Conservation (phyloP, 2,888 invertebrate genomes). For the Lycaena phlaeas region DNA sequence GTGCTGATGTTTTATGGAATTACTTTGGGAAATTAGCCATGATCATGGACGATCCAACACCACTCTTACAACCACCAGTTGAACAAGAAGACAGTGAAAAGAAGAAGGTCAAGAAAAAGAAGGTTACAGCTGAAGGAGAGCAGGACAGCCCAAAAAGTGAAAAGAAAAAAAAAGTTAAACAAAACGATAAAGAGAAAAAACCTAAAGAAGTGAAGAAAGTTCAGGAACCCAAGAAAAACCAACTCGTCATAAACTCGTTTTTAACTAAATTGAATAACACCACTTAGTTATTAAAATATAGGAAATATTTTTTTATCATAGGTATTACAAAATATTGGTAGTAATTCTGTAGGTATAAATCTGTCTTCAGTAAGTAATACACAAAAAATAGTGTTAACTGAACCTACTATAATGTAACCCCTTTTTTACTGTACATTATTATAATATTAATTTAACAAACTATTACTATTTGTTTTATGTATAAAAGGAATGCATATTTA, state of each 20-base stretch:
- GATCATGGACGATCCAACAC: slow-evolving; percentile 64
- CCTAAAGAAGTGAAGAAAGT: slow-evolving; percentile 43
- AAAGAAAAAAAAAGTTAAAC: slow-evolving; percentile 50
- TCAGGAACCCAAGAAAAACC: slow-evolving; percentile 48
- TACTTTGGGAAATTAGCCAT: slow-evolving; percentile 72
- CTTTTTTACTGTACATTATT: no score
- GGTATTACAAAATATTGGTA: background rate
- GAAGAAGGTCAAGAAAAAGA: slow-evolving; percentile 60
- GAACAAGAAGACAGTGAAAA: slow-evolving; percentile 51
- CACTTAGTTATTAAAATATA: slow-evolving; percentile 8
- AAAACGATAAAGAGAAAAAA: slow-evolving; percentile 44
- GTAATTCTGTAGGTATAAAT: background rate
- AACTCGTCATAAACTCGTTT: slow-evolving; percentile 58
- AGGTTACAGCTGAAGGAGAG: slow-evolving; percentile 31
- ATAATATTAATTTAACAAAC: no score
- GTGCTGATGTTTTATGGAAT: slow-evolving; percentile 74
- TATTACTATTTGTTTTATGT: no score
- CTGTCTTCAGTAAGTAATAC: background rate
- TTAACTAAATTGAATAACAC: slow-evolving; percentile 41
- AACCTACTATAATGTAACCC: background rate
- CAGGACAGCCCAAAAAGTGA: slow-evolving; percentile 44
- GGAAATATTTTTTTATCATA: background rate
- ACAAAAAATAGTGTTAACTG: background rate
- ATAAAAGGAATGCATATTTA: no score
- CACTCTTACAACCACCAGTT: slow-evolving; percentile 44